A percentile compares a stretch with the other conserved stretches of the same genome.
These are phyloP conservation scores for Anguilla japonica DNA, from an alignment of 2,113 vertebrate species.

Conservation along the genomic window DNA sequence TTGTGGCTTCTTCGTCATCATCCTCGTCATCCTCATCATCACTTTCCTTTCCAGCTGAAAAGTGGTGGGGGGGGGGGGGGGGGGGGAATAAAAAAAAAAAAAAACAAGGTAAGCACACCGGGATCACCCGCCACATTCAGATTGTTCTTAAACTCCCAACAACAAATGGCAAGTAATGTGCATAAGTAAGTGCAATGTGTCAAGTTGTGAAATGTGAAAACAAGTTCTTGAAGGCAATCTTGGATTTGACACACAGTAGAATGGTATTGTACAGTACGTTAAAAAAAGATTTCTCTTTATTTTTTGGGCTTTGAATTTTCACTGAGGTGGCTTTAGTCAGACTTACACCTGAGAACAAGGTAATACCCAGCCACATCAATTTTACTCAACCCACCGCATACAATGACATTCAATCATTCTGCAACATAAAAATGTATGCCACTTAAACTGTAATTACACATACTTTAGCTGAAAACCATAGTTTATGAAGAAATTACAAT, in stretches of 20 bases:
- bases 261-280: background rate
- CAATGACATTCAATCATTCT: background rate
- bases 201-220: background rate
- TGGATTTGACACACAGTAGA: background rate
- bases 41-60: conserved; percentile 51
- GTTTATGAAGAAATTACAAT: too few relatives aligned
- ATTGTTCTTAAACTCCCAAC: background rate
- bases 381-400: background rate
- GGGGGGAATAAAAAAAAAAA: conserved; percentile 39
- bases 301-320: background rate
- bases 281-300: too few relatives aligned
- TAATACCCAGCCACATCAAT: background rate
- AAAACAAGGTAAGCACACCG: background rate
- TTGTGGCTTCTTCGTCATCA: conserved; percentile 48
- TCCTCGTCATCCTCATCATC: conserved; percentile 53
- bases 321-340: background rate
- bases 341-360: background rate
- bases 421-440: background rate
- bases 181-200: background rate
- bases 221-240: too few relatives aligned
- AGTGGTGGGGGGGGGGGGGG: conserved; percentile 48
- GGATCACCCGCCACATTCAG: background rate
- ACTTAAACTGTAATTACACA: too few relatives aligned
- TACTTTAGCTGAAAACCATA: too few relatives aligned
- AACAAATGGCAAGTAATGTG: background rate